Evolutionary conservation across 2,888 invertebrate species (phyloP), one percentile per base, ranked within the genome.

Genomic region (Malacosoma neustria): DNA sequence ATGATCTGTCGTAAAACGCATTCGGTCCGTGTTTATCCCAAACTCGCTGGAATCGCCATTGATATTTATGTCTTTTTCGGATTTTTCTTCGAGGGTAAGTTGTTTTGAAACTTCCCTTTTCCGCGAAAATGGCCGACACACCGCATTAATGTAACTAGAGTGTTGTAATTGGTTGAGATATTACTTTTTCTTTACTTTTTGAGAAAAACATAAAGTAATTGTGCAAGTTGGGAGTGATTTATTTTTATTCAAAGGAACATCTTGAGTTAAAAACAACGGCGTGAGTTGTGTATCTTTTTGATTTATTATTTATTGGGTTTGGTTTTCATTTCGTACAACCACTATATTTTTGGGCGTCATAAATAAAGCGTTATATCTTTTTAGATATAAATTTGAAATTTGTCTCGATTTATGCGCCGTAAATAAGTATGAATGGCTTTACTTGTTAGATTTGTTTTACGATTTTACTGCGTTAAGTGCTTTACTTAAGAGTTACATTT

Each of bases 161-260:
- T 77, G 72, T 70, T 68, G 69, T 79, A 76, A 76, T 77, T 77
- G 74, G 70, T 71, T 65, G 63, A 67, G 71, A 73, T 76, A 74
- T 75, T 71, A 71, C 71, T 72, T 74, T 71, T 68, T 63, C 63
- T 72, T n/a, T 72, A 71, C 66, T 69, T 63, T 68, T 65, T 58
- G 64, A 58, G 64, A 68, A 68, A 71, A 72, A 73, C 71, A 73
- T 72, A 68, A 74, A 73, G 67, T 65, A 72, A 70, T 76, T 69
- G 68, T 68, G 61, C 65, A 69, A 71, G 69, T 71, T 70, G 51
- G 47, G 58, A 67, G 64, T 72, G 70, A 74, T 75, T 76, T 74
- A 73, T 72, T 69, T 69, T 59, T 66, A 68, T 72, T 63, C 57
- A 56, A 49, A 57, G 57, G 49, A 65, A 68, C 68, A 61, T 72